Base-by-base conservation (phyloP, 2,888 invertebrate species). In the Chelonus formosanus region DNA sequence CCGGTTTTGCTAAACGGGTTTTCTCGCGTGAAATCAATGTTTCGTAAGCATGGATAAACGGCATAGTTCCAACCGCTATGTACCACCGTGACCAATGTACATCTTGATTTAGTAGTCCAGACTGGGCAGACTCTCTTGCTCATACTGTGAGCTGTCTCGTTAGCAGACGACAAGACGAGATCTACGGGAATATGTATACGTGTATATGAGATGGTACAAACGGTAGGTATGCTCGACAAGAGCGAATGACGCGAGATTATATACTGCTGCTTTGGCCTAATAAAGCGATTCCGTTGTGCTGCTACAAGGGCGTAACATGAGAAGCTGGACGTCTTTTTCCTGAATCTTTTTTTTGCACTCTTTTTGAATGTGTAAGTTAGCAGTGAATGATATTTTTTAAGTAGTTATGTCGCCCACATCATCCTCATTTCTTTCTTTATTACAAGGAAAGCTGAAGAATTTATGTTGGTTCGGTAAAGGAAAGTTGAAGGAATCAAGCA, bases 21-120 rank as follows among this genome's bases (percentile, higher is more conserved):
- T 73, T 71, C 76, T 75, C 78, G 78, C 83, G 82, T 83, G 83
- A 82, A 83, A 84, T 82, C 83, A 84, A 83, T 83, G 83, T 84
- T 84, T 83, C 82, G 80, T 81, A 81, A 82, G 82, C 80, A 77
- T 74, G 79, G 78, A 79, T 80, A 80, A 80, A 69, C 68, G 69
- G 64, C 79, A 77, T 76, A 78, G 62, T 65, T 52, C 76, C 76
- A 78, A 79, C 80, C 78, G 70, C 70, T 67, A 52, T 68, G 65
- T 45, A 62, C 68, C 78, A 78, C 82, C 83, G 80, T 84, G 80
- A 80, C 83, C 80, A 83, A 84, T 81, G 83, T 82, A 83, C 82
- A 81, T 83, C 83, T 83, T 83, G 83, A 83, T 84, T 83, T 82
- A 83, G 82, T 82, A 75, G 79, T 75, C 80, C 78, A 77, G 79